A percentile compares a stretch with the other conserved stretches of the same genome.
Conservation (phyloP, 1,140 invertebrate genomes). For the Neodiprion virginianus region DNA sequence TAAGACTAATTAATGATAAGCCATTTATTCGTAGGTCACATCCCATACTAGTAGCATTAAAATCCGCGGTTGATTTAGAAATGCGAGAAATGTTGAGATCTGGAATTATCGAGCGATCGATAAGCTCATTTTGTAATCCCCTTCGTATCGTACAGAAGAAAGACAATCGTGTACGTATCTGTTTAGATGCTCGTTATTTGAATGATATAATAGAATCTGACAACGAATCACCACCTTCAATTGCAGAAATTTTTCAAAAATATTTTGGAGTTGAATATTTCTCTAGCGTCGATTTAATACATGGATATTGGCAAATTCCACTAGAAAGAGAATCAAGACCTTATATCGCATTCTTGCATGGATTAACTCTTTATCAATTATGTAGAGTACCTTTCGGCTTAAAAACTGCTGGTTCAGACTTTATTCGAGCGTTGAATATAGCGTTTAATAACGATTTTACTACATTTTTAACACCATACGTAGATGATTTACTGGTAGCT, state of each 20-base stretch:
- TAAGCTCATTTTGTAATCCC: conserved; percentile 43
- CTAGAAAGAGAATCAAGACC: background rate
- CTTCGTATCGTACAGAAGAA: conserved; percentile 37
- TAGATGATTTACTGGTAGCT: background rate
- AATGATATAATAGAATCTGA: conserved; percentile 28
- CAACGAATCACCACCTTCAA: conserved; percentile 21
- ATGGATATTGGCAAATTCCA: conserved; percentile 47
- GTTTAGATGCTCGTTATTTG: conserved; percentile 39
- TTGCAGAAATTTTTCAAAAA: conserved; percentile 37
- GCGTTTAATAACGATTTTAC: background rate
- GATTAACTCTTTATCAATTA: conserved; percentile 9
- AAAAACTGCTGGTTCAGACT: background rate
- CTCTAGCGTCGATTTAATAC: conserved; percentile 36
- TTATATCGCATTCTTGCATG: conserved; percentile 4
- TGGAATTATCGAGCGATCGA: conserved; percentile 32
- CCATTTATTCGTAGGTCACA: conserved; percentile 29
- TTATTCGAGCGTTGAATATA: background rate
- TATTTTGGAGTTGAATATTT: conserved; percentile 27
- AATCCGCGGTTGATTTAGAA: conserved; percentile 17
- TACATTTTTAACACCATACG: background rate
- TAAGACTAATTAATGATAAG: conserved; percentile 17
- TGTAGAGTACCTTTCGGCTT: conserved; percentile 7
- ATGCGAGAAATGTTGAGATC: conserved; percentile 26
- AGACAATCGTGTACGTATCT: conserved; percentile 40
- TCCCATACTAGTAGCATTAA: conserved; percentile 28